phyloP scores from a whole-genome alignment of 23 tunicate genomes.

The Halocynthia aurantium region DNA sequence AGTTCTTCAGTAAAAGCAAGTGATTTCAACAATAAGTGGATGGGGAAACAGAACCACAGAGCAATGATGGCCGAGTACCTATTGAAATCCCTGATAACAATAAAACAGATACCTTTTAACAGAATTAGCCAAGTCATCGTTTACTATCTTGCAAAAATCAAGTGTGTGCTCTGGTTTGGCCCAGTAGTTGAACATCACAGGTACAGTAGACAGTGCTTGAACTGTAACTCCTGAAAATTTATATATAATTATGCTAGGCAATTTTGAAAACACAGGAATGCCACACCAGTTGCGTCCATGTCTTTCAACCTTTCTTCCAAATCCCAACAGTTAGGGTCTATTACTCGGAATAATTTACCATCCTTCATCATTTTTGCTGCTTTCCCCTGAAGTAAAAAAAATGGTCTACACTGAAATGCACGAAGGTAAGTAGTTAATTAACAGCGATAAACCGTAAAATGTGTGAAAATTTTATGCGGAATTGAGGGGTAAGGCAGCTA shows the following conservation, averaged over 20 bases:
- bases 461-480: too few relatives aligned
- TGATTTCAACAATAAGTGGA: not conserved
- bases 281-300: slow-evolving; percentile 75
- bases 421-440: too few relatives aligned
- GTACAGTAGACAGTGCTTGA: slow-evolving; percentile 94
- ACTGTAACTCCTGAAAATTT: slow-evolving; percentile 45
- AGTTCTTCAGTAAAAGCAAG: not conserved
- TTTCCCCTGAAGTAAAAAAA: not conserved
- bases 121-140: slow-evolving; percentile 44
- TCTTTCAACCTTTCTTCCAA: slow-evolving; percentile 72
- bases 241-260: not conserved
- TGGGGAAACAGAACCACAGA: not conserved
- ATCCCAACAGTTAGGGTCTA: slow-evolving; percentile 71
- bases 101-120: slow-evolving; percentile 32
- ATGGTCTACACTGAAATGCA: too few relatives aligned
- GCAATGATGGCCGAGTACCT: not conserved
- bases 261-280: not conserved
- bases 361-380: slow-evolving; percentile 57
- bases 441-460: too few relatives aligned
- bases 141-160: slow-evolving; percentile 65
- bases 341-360: slow-evolving; percentile 61
- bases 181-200: slow-evolving; percentile 96
- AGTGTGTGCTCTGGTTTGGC: slow-evolving; percentile 80
- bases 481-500: too few relatives aligned
- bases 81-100: not conserved